Evolutionary conservation across 2,888 invertebrate species (phyloP), one percentile per base, ranked within the genome.

Genomic region (Opisthograptis luteolata): DNA sequence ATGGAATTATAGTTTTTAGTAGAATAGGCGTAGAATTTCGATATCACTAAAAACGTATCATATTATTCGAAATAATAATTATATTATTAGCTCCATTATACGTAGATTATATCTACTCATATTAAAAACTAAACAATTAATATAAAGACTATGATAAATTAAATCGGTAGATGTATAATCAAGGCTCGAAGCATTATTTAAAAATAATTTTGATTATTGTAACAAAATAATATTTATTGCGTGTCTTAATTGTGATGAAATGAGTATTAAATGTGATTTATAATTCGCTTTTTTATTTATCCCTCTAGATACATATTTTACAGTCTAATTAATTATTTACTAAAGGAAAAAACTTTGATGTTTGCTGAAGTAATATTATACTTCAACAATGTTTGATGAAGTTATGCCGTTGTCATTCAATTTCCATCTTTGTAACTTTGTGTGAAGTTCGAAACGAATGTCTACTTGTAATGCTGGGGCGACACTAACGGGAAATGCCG

Each of bases 181-280:
- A 45, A 51, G 30, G 49, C 53, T 53, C 51, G 55, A 60, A 58
- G 55, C 48, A 40, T 58, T 24, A 34, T 31, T 39, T 35, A 27
- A 32, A 39, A 41, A 55, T 53, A 5, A 47, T 42, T 47, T 40
- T 15, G 36, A 51, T n/a, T n/a, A n/a, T 39, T 55, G 54, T 55
- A 52, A 51, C 32, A 34, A n/a, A 45, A 65, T 62, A 66, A 58
- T 68, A 62, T 71, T 60, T 71, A 73, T 66, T 73, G 69, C 64
- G 74, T 78, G 73, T 76, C 64, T 68, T 71, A 66, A 65, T 67
- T 74, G 66, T 78, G 69, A 75, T 64, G 66, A 70, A 50, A 70
- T 62, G 59, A 76, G 62, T 76, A 74, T 78, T 79, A 76, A 76
- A 79, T 76, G 74, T 75, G 58, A 64, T 74, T 68, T 66, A 47